phyloP scores from a whole-genome alignment of 92 coral and sea anemone genomes.

The Umimayanthus chanpuru region DNA sequence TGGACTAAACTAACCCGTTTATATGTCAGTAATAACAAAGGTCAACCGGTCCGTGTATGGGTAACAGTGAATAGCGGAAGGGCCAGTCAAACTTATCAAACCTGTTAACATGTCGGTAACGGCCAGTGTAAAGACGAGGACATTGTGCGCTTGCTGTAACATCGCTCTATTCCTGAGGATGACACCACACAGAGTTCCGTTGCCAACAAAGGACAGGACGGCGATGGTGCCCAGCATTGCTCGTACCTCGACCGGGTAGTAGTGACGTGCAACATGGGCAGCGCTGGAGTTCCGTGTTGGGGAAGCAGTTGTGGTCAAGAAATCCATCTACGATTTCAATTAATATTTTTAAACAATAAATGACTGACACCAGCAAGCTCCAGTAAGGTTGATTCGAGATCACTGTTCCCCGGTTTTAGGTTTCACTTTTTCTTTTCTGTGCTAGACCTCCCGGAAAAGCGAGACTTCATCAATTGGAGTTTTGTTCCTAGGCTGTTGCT shows the following conservation, averaged over 20 bases:
- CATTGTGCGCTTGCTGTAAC: neutral
- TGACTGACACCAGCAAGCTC: too few species aligned
- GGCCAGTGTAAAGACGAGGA: conserved; percentile 10
- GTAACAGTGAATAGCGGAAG: neutral
- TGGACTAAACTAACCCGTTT: neutral
- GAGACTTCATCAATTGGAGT: too few species aligned
- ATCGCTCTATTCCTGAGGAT: neutral
- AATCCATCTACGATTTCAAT: conserved; percentile 7
- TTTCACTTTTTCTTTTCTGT: too few species aligned
- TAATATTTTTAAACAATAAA: too few species aligned
- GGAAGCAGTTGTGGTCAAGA: neutral
- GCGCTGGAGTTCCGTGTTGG: neutral
- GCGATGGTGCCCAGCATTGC: neutral
- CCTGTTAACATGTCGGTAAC: conserved; percentile 27
- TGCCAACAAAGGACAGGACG: neutral
- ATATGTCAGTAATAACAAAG: too few species aligned
- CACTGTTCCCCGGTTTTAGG: too few species aligned
- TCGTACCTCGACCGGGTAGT: conserved; percentile 10
- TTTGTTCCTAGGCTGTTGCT: too few species aligned
- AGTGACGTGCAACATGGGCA: neutral
- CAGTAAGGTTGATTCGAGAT: too few species aligned
- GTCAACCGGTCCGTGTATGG: neutral
- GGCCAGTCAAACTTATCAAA: neutral
- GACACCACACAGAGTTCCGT: neutral
- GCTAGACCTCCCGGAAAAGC: too few species aligned